These are phyloP conservation scores for Heliocidaris erythrogramma DNA, from an alignment of 35 echinoderm and acorn worm genomes.

Conservation along the genomic window DNA sequence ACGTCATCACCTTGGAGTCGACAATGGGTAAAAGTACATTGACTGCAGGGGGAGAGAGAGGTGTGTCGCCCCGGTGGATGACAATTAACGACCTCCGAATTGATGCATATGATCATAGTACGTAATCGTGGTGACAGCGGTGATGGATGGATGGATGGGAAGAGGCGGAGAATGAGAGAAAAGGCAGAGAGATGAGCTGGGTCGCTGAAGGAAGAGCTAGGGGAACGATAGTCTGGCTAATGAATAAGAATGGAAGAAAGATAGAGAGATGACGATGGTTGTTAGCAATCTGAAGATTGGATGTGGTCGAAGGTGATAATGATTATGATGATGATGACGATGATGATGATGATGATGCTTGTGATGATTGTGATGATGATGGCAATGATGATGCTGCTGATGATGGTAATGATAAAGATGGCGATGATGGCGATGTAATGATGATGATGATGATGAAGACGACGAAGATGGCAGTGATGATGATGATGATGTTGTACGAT, in stretches of 20 bases:
- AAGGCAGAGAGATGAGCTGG: no score
- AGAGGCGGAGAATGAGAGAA: no score
- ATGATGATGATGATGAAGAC: neutral
- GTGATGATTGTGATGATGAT: neutral
- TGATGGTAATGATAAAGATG: neutral
- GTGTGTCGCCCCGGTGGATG: no score
- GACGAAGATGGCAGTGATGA: no score
- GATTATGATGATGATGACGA: neutral
- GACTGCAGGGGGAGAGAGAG: neutral
- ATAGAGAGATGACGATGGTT: neutral
- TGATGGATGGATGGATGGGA: no score
- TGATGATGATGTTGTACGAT: no score
- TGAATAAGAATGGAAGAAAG: neutral
- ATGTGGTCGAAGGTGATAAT: neutral
- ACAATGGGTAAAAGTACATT: neutral
- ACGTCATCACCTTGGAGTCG: neutral
- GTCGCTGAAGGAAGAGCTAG: no score
- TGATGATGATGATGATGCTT: constrained; percentile 21
- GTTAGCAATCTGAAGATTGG: neutral
- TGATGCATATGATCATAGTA: no score
- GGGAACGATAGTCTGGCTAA: neutral
- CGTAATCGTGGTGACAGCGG: no score
- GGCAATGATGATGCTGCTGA: neutral
- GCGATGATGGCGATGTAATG: neutral
- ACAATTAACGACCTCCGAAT: no score